Evolutionary conservation across 2,888 invertebrate genomes (phyloP).

Genomic region (Tiphia femorata): DNA sequence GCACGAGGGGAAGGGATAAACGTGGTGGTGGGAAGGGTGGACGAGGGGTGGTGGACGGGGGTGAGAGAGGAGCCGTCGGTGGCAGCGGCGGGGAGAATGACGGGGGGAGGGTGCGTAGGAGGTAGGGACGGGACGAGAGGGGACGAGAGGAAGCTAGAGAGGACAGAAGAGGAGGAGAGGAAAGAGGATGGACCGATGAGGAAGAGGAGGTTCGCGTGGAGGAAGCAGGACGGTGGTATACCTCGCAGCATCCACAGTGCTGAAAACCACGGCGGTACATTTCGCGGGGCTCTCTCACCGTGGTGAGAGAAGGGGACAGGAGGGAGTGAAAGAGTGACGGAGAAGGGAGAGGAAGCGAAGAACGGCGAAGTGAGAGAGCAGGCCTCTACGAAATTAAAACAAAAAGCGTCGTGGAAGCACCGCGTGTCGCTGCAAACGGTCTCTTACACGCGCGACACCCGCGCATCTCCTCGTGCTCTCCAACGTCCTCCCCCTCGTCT

Average conservation of each 20-base stretch:
- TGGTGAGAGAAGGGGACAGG: constrained; percentile 9
- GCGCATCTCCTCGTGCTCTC: no score
- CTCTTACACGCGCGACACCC: constrained; percentile 34
- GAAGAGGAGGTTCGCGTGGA: constrained; percentile 26
- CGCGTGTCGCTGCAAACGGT: constrained; percentile 40
- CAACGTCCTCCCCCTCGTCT: no score
- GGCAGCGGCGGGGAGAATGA: constrained; percentile 31
- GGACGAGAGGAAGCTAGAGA: background rate
- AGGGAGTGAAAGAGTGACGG: background rate
- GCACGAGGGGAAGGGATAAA: constrained; percentile 34
- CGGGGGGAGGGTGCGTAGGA: constrained; percentile 14
- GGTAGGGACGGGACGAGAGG: background rate
- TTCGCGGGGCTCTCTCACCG: constrained; percentile 43
- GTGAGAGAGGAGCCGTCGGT: constrained; percentile 18
- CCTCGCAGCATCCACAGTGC: constrained; percentile 47
- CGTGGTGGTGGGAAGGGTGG: constrained; percentile 19
- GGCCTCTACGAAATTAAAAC: constrained; percentile 47
- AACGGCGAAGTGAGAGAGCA: constrained; percentile 6
- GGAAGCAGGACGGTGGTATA: constrained; percentile 29
- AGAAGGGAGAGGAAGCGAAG: constrained; percentile 10
- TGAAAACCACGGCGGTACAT: constrained; percentile 56
- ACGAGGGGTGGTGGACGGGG: constrained; percentile 1
- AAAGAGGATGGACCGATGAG: constrained; percentile 20
- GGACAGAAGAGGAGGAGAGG: constrained; percentile 2
- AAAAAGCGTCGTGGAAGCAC: constrained; percentile 41